These are phyloP conservation scores for Limosa lapponica DNA, from an alignment of 2,797 vertebrate species.

Conservation along the genomic window DNA sequence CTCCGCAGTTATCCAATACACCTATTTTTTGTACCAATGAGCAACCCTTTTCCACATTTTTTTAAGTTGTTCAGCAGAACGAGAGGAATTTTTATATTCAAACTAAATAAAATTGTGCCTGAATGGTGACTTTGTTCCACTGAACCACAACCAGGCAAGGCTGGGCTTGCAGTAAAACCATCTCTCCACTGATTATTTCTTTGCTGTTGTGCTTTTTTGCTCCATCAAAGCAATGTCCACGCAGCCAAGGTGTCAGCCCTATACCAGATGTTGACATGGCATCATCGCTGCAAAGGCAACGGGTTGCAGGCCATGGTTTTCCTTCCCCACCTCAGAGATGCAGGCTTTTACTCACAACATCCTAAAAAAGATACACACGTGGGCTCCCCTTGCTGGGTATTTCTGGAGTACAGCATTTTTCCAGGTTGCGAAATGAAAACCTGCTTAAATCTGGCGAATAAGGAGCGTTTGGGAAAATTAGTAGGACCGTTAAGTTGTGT, in stretches of 20 bases:
- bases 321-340: background rate
- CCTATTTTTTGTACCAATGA: background rate
- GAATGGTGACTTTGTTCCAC: background rate
- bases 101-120: background rate
- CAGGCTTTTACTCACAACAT: background rate
- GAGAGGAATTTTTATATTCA: background rate
- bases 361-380: accelerated
- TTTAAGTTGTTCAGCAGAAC: background rate
- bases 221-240: background rate
- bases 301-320: background rate
- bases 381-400: background rate
- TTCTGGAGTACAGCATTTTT: background rate
- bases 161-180: background rate
- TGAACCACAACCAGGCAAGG: background rate
- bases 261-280: background rate
- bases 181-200: background rate
- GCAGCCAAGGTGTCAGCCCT: background rate
- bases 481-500: background rate
- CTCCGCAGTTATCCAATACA: background rate
- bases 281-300: background rate
- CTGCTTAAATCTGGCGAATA: background rate
- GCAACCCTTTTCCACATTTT: background rate
- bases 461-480: background rate
- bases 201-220: background rate
- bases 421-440: background rate